Conservation (phyloP, 2,113 vertebrate species). For the Meles meles region DNA sequence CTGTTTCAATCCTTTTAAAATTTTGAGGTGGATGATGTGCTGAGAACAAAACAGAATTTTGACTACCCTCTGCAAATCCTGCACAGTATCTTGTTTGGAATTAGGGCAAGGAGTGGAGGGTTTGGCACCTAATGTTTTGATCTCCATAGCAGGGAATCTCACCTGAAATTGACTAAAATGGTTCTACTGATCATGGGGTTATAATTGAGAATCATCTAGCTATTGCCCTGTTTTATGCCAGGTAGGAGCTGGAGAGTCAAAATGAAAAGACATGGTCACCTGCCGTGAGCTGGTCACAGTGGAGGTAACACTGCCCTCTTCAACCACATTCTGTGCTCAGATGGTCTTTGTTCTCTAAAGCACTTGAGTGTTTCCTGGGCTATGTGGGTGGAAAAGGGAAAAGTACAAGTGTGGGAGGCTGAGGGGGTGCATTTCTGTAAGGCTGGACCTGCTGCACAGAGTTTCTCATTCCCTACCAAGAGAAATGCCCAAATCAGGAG, state of each 20-base stretch:
- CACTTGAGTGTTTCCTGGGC: not conserved
- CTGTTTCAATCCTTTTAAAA: not conserved
- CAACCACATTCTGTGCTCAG: not conserved
- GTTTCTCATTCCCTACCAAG: not conserved
- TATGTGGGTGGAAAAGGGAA: not conserved
- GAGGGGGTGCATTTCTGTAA: not conserved
- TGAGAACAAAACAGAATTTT: not conserved
- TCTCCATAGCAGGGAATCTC: not conserved
- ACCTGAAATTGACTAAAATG: not conserved
- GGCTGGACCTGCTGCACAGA: not conserved
- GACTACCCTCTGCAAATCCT: not conserved
- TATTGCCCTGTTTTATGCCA: not conserved
- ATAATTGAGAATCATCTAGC: not conserved
- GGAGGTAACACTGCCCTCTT: rapidly evolving
- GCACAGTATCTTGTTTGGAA: not conserved
- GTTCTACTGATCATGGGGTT: not conserved
- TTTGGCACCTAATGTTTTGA: not conserved
- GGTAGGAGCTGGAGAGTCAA: not conserved
- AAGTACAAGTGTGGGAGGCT: not conserved
- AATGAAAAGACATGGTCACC: not conserved
- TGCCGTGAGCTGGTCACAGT: not conserved
- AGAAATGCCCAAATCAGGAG: not conserved
- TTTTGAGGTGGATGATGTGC: not conserved
- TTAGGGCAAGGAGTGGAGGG: not conserved
- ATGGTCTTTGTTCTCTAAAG: not conserved